phyloP scores from a whole-genome alignment of 2,888 invertebrate genomes.

The Diaprepes abbreviatus region DNA sequence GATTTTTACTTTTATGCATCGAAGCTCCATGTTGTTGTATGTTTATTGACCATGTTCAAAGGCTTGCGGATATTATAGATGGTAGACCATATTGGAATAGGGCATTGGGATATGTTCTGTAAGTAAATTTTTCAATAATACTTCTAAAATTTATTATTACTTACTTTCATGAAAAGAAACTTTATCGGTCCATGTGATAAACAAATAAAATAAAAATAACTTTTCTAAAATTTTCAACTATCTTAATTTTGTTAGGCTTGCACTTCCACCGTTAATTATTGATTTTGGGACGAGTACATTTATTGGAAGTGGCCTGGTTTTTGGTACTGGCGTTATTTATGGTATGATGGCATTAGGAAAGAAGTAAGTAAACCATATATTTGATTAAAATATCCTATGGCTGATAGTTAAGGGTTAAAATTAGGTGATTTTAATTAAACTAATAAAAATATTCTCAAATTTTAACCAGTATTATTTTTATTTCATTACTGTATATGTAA shows the following conservation, averaged over 20 bases:
- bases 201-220: too few relatives aligned
- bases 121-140: conserved; percentile 67
- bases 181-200: too few relatives aligned
- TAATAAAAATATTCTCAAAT: too few relatives aligned
- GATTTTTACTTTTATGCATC: conserved; percentile 88
- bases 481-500: too few relatives aligned
- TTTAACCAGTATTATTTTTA: not conserved
- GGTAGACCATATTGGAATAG: conserved; percentile 90
- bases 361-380: conserved; percentile 96
- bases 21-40: conserved; percentile 98
- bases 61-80: conserved; percentile 86
- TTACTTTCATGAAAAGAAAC: too few relatives aligned
- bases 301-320: conserved; percentile 90
- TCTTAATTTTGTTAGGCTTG: conserved; percentile 72
- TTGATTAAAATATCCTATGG: too few relatives aligned
- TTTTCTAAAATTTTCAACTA: too few relatives aligned
- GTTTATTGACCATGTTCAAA: conserved; percentile 95
- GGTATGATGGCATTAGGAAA: conserved; percentile 96
- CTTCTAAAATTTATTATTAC: too few relatives aligned
- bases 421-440: too few relatives aligned
- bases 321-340: conserved; percentile 90
- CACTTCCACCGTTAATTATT: conserved; percentile 84
- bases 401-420: too few relatives aligned
- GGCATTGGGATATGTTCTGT: conserved; percentile 88
- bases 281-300: conserved; percentile 82